Evolutionary conservation across 2,888 invertebrate species (phyloP), one percentile per base, ranked within the genome.

Genomic region (Lucinisca nassula): DNA sequence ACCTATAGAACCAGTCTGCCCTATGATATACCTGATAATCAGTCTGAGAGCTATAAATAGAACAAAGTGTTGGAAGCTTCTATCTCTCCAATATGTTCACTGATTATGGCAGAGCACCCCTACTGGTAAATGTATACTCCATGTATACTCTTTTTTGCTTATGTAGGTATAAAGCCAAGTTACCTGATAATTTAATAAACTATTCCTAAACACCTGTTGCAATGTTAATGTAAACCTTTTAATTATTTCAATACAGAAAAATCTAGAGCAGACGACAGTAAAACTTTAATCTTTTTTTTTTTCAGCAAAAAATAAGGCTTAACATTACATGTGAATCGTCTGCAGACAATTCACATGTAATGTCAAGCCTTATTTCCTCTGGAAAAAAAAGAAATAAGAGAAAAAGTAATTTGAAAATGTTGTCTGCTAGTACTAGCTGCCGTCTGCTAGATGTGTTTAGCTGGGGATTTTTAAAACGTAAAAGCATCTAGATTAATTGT

Each of bases 151-250:
- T 21, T 51, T 51, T n/a, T 27, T 58, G 27, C 27, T 27, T 58
- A n/a, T 58, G 58, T 51, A 10, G 21, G 51, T 51, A 51, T 4
- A 4, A 27, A 21, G 58, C 27, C 4, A 58, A 58, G 24, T n/a
- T 58, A 58, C 58, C 58, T 27, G 27, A 58, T n/a, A 24, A 58
- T 58, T 58, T 24, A 27, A 58, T 58, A 58, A 58, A 58, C 17
- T 67, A 67, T 67, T 67, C 35, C n/a, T 35, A 35, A 27, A 67
- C 67, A 67, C 67, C 67, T 67, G 67, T 35, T 67, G 12, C 67
- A 32, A 14, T 4, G 0, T 61, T 61, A 61, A 61, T 61, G 61
- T 61, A 61, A 61, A 61, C n/a, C 30, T 67, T 12, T 32, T 67
- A 67, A 67, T 67, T 67, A 67, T 35, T 32, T 67, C 35, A 35